Percentiles rank a stretch among this genome's conserved stretches.
These are phyloP conservation scores for Hypotaenidia philippensis DNA, from an alignment of 2,797 vertebrate species.

Conservation along the genomic window DNA sequence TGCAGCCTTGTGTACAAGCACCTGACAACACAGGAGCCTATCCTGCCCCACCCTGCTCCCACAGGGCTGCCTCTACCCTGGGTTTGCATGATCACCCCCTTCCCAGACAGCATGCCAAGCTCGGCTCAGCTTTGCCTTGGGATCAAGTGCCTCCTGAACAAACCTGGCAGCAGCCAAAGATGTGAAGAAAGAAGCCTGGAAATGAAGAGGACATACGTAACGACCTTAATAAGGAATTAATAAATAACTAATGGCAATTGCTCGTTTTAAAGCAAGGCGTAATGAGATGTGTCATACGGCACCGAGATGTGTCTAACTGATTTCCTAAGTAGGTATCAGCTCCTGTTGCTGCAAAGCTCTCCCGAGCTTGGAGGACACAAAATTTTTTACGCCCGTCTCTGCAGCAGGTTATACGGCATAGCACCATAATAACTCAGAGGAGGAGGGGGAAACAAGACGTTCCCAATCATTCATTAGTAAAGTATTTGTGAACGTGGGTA, in stretches of 20 bases:
- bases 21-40: fast-evolving
- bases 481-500: conserved; percentile 56
- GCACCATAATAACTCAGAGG: conserved; percentile 57
- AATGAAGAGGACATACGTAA: conserved; percentile 50
- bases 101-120: fast-evolving
- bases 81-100: background rate
- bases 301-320: conserved; percentile 53
- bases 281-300: conserved; percentile 73
- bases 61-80: background rate
- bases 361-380: conserved; percentile 51
- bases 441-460: conserved; percentile 43
- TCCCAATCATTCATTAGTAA: conserved; percentile 74
- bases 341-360: conserved; percentile 41
- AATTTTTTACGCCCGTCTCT: conserved; percentile 55
- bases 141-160: background rate
- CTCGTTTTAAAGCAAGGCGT: conserved; percentile 48
- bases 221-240: conserved; percentile 70
- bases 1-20: background rate
- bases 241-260: conserved; percentile 73
- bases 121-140: fast-evolving
- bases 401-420: conserved; percentile 51
- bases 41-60: background rate
- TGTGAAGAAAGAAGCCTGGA: background rate
- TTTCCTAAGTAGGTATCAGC: conserved; percentile 35
- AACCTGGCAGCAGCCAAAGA: background rate